These are phyloP conservation scores for Tolmerus cingulatus DNA, from an alignment of 2,888 invertebrate genomes.

Conservation along the genomic window DNA sequence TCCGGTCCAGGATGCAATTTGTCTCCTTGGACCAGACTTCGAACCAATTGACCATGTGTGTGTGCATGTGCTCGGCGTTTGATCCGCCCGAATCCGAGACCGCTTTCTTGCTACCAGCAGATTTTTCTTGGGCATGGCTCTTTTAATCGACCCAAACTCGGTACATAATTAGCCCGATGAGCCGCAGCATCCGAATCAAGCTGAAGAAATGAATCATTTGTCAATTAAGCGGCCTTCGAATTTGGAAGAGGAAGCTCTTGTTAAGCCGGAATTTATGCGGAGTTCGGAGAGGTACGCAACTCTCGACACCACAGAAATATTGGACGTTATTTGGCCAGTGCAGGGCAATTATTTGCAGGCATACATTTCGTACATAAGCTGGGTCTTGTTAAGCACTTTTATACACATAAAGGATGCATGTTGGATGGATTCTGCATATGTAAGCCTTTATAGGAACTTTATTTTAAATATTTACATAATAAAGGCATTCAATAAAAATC, in stretches of 20 bases:
- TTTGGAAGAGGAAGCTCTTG: background rate
- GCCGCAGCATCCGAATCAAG: background rate
- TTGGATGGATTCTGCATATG: background rate
- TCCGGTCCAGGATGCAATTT: conserved; percentile 31
- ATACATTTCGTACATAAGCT: background rate
- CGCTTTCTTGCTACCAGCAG: background rate
- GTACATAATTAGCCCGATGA: background rate
- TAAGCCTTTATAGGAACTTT: background rate
- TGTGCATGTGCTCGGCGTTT: background rate
- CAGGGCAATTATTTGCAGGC: background rate
- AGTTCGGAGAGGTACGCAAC: background rate
- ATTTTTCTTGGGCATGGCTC: background rate
- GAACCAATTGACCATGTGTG: background rate
- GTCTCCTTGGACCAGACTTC: conserved; percentile 18
- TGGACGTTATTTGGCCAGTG: background rate
- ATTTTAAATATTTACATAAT: background rate
- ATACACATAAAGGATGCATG: background rate
- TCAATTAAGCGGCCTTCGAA: background rate
- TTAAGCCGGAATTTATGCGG: background rate
- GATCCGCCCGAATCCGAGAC: background rate
- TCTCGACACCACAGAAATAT: background rate
- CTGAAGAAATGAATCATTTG: background rate
- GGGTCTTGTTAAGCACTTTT: background rate
- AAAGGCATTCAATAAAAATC: too few relatives aligned
- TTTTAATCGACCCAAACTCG: background rate